These are phyloP conservation scores for Gallinago media DNA, from an alignment of 2,113 vertebrate species.

Conservation along the genomic window DNA sequence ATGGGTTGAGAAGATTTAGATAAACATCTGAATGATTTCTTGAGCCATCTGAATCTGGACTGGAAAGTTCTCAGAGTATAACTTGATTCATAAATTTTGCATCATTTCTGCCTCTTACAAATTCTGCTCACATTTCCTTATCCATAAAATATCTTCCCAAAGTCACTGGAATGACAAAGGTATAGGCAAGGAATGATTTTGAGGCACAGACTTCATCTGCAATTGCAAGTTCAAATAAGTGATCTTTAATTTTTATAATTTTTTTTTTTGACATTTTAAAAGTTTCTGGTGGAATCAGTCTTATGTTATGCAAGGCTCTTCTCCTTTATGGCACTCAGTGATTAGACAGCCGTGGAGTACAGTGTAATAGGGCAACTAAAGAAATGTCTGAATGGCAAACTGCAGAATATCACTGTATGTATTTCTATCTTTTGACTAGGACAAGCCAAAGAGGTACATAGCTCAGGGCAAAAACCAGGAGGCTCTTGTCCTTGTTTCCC, in stretches of 20 bases:
- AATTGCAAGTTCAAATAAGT: neutral
- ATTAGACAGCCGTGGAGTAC: neutral
- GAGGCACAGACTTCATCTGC: neutral
- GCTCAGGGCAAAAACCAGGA: accelerated
- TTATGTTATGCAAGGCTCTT: neutral
- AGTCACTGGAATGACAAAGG: neutral
- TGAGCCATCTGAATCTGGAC: neutral
- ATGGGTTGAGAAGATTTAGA: neutral
- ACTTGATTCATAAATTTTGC: neutral
- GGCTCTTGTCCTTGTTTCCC: neutral
- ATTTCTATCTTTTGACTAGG: neutral
- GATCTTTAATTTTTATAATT: neutral
- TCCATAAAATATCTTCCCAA: neutral
- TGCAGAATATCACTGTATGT: neutral
- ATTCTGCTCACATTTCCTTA: neutral
- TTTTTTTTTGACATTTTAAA: neutral
- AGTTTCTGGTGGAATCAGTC: neutral
- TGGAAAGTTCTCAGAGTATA: neutral
- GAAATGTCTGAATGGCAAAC: neutral
- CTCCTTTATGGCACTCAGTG: neutral
- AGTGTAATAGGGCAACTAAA: neutral
- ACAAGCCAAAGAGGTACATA: neutral
- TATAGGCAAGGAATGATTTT: neutral
- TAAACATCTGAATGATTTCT: neutral
- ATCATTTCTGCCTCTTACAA: neutral